Evolutionary conservation across 2,888 invertebrate species (phyloP), one percentile per base, ranked within the genome.

Genomic region (Xestia sexstrigata): DNA sequence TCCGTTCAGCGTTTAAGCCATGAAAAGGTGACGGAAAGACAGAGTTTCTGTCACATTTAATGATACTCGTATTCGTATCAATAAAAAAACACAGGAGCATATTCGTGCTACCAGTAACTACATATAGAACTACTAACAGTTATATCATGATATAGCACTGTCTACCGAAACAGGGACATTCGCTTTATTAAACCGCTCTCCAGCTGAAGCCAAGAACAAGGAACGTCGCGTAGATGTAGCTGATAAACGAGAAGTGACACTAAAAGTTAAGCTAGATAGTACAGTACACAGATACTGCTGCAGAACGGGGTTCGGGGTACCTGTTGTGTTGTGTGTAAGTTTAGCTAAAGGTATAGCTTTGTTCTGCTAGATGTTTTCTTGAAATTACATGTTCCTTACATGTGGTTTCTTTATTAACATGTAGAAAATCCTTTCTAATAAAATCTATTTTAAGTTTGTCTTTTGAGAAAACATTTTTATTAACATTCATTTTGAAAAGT

Each of bases 171-270:
- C n/a, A 70, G 67, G n/a, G 39, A 73, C 85, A 82, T 83, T 81
- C 49, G 62, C 74, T 83, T 80, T 83, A 85, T 86, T 83, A 83
- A 70, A 83, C 74, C 55, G 55, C 49, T 74, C 73, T 75, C 62
- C 60, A n/a, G n/a, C 68, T 65, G 72, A 81, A 85, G 58, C 67
- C 85, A 70, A 73, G 62, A 72, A 67, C 26, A 52, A 45, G 77
- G 72, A 77, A 60, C 63, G 42, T 75, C 70, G 15, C 65, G 15
- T 45, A 62, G 60, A 69, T 65, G 60, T 39, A 66, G 30, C 45
- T 71, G 23, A 26, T 60, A 62, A 75, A 75, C 47, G 23, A 67
- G 66, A 80, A 69, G 70, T 55, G 68, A 45, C 80, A 55, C 73
- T 78, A 26, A 26, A 63, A 60, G 58, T 72, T 63, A 62, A 72